These are phyloP conservation scores for Brachyptera risi DNA, from an alignment of 2,888 invertebrate genomes.

Conservation along the genomic window DNA sequence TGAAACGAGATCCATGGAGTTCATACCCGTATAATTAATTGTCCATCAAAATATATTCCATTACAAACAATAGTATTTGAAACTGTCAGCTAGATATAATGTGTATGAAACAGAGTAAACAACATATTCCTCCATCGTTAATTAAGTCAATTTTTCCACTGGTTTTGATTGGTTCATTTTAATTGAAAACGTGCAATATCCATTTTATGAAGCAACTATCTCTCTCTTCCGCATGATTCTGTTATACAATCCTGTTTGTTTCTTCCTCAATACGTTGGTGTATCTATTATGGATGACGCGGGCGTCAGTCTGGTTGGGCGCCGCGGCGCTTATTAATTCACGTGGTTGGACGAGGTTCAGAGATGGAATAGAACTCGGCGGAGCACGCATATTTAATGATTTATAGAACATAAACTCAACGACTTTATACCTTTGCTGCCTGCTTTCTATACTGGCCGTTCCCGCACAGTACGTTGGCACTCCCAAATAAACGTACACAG, in stretches of 20 bases:
- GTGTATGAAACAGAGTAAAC: no score
- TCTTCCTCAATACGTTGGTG: not conserved
- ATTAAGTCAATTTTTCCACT: no score
- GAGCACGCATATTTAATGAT: slow-evolving; percentile 19
- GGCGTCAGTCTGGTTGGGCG: slow-evolving; percentile 8
- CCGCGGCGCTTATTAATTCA: slow-evolving; percentile 22
- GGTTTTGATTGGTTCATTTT: not conserved
- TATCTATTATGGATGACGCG: slow-evolving; percentile 15
- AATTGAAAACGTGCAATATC: not conserved
- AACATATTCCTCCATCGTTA: no score
- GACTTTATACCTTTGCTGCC: not conserved
- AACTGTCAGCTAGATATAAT: no score
- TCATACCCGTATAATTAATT: no score
- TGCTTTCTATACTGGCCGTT: no score
- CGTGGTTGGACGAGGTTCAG: not conserved
- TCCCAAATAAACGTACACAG: no score
- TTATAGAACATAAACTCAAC: slow-evolving; percentile 8
- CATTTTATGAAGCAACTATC: not conserved
- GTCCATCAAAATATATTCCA: no score
- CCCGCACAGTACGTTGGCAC: no score
- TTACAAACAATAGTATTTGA: no score
- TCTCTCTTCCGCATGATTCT: no score
- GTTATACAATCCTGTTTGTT: not conserved
- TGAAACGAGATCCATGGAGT: no score
- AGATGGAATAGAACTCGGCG: not conserved